Evolutionary conservation across 1,140 invertebrate species (phyloP).

Genomic region (Lordiphosa collinella): DNA sequence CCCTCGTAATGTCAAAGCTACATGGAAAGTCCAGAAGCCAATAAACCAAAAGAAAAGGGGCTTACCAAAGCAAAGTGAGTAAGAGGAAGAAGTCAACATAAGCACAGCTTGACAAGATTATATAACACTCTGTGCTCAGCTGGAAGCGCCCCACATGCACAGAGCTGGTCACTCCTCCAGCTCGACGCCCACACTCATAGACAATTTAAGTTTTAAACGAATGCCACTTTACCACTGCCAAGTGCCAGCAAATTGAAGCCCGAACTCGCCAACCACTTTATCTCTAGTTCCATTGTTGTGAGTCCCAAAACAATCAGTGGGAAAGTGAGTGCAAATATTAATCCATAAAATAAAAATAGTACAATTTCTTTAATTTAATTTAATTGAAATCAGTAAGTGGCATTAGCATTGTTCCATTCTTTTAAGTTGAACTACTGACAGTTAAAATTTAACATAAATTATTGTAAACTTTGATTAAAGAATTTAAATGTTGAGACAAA

Average conservation of each 20-base stretch:
- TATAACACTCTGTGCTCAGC: slow-evolving; percentile 33
- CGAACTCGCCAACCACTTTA: neutral
- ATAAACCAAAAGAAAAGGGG: slow-evolving; percentile 2
- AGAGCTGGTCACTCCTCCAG: too few relatives aligned
- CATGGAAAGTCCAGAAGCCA: slow-evolving; percentile 20
- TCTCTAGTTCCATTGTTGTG: slow-evolving; percentile 5
- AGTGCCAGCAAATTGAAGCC: slow-evolving; percentile 1
- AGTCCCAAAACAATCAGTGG: slow-evolving; percentile 1
- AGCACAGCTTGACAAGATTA: slow-evolving; percentile 43
- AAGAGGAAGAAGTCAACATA: slow-evolving; percentile 7
- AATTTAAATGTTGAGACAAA: too few relatives aligned
- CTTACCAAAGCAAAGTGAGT: neutral
- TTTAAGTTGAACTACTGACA: too few relatives aligned
- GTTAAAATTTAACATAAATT: too few relatives aligned
- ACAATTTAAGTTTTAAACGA: slow-evolving; percentile 2
- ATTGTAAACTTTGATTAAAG: too few relatives aligned
- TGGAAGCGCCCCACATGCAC: slow-evolving; percentile 20
- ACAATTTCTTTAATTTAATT: too few relatives aligned
- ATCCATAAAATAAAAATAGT: neutral
- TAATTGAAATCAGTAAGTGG: too few relatives aligned
- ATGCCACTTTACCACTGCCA: neutral
- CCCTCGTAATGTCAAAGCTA: slow-evolving; percentile 49
- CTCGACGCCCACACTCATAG: slow-evolving; percentile 9
- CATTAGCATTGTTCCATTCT: too few relatives aligned
- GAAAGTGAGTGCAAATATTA: slow-evolving; percentile 2